Percentiles rank a stretch among this genome's conserved stretches.
phyloP scores from a whole-genome alignment of 35 echinoderm and acorn worm genomes.

The Heliocidaris tuberculata region DNA sequence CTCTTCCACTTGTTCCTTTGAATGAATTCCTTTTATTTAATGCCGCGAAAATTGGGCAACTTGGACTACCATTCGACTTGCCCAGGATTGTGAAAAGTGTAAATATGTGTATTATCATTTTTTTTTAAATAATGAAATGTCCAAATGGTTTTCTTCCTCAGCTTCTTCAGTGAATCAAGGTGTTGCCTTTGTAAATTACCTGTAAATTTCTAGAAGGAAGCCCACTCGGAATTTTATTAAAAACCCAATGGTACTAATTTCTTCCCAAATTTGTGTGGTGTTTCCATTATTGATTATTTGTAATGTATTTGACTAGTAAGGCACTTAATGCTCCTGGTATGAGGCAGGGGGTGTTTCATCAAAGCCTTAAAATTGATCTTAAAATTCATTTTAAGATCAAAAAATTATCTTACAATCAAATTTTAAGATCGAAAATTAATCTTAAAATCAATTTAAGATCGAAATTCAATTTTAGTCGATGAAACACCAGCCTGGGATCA shows the following conservation, averaged over 20 bases:
- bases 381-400: too few species aligned
- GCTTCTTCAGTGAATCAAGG: background rate
- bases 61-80: background rate
- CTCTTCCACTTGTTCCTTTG: background rate
- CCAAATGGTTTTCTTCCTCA: background rate
- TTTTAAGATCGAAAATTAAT: too few species aligned
- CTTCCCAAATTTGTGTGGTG: constrained; percentile 20
- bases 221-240: constrained; percentile 51
- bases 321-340: too few species aligned
- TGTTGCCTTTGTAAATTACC: constrained; percentile 31
- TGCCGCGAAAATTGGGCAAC: background rate
- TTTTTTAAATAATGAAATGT: background rate
- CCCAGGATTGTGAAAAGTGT: constrained; percentile 3
- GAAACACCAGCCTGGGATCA: too few species aligned
- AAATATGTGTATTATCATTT: background rate
- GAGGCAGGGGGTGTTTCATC: too few species aligned
- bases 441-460: too few species aligned
- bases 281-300: background rate
- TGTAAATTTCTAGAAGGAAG: constrained; percentile 29
- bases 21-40: background rate
- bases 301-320: too few species aligned
- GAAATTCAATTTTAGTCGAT: too few species aligned
- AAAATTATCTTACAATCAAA: too few species aligned
- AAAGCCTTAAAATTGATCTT: too few species aligned
- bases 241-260: constrained; percentile 48